Evolutionary conservation across 2,113 vertebrate species (phyloP).

Genomic region (Catharus bicknelli): DNA sequence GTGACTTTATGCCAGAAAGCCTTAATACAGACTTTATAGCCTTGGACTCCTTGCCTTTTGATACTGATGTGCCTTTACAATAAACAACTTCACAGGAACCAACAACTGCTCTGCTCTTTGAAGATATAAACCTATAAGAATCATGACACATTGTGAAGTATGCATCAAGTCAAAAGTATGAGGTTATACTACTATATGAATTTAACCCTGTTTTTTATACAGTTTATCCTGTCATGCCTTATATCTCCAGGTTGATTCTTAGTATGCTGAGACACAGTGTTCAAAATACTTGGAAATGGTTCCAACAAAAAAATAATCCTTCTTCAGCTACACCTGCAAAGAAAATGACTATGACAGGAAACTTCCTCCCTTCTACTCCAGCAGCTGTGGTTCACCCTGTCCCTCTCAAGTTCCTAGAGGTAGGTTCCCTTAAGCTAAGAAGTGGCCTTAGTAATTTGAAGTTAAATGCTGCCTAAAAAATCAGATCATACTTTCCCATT

Average conservation of each 20-base stretch:
- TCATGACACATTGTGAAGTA: background rate
- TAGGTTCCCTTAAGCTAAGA: background rate
- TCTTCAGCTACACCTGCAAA: background rate
- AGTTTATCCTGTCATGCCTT: background rate
- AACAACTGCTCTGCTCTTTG: too few relatives aligned
- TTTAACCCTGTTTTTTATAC: background rate
- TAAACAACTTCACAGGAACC: too few relatives aligned
- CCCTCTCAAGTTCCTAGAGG: background rate
- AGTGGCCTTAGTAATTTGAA: background rate
- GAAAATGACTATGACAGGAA: background rate
- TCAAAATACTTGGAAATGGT: background rate
- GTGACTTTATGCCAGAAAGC: too few relatives aligned
- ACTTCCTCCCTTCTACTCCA: background rate
- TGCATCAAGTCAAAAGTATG: background rate
- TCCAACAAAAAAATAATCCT: background rate
- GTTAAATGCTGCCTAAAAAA: background rate
- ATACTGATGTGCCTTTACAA: too few relatives aligned
- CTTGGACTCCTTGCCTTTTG: too few relatives aligned
- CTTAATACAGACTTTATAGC: too few relatives aligned
- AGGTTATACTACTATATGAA: slow-evolving; percentile 8
- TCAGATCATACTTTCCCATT: background rate
- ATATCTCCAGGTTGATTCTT: background rate
- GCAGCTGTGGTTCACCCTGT: background rate
- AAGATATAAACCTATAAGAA: too few relatives aligned
- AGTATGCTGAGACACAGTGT: background rate